Percentiles rank a stretch among this genome's conserved stretches.
Evolutionary conservation across 2,797 vertebrate genomes (phyloP).

Genomic region (Neosilurus hyrtlii): DNA sequence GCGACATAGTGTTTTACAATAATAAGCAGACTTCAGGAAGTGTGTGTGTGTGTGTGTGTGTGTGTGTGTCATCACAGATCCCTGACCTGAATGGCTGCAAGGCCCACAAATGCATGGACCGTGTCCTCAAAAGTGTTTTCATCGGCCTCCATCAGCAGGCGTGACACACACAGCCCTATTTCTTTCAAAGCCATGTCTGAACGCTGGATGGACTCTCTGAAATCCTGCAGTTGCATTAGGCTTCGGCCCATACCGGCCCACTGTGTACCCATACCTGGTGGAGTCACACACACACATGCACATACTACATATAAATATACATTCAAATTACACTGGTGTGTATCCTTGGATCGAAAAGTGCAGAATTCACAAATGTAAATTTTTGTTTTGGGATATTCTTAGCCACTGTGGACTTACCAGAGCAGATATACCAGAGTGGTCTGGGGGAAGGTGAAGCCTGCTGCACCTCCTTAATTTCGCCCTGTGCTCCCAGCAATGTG

Average conservation of each 20-base stretch:
- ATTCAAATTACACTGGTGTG: not conserved
- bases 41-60: not conserved
- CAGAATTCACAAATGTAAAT: not conserved
- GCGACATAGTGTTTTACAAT: not conserved
- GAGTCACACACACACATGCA: conserved; percentile 16
- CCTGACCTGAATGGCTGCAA: conserved; percentile 91
- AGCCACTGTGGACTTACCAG: conserved; percentile 73
- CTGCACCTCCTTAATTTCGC: conserved; percentile 74
- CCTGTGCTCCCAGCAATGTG: conserved; percentile 75
- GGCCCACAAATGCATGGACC: conserved; percentile 85
- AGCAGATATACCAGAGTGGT: conserved; percentile 93
- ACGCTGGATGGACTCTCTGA: conserved; percentile 83
- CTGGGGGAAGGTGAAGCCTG: conserved; percentile 70
- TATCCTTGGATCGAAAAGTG: not conserved
- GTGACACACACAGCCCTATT: conserved; percentile 84
- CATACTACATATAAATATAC: not conserved
- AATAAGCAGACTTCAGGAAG: not conserved
- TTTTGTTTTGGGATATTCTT: not conserved
- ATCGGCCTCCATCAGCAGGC: conserved; percentile 79
- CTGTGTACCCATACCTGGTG: conserved; percentile 92
- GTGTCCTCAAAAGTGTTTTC: conserved; percentile 87
- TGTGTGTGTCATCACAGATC: not conserved
- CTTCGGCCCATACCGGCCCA: conserved; percentile 92
- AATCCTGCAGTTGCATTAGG: conserved; percentile 86
- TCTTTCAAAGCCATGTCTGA: conserved; percentile 81